Conservation (phyloP, 2,797 vertebrate genomes). For the Nyctibius grandis region DNA sequence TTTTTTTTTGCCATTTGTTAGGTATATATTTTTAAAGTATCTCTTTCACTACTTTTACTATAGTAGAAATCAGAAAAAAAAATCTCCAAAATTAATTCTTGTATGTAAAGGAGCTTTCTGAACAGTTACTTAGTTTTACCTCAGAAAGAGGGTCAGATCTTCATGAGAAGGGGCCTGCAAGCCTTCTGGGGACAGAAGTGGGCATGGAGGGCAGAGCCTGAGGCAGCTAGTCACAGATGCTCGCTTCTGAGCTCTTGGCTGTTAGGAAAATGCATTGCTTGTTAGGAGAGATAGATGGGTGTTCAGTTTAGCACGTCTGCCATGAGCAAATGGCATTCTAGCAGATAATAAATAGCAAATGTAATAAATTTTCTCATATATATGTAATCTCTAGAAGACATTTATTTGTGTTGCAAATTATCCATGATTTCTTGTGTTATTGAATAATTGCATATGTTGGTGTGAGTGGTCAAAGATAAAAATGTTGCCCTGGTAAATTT, state of each 20-base stretch:
- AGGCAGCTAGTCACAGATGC: neutral
- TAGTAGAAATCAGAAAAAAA: neutral
- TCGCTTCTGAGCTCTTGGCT: neutral
- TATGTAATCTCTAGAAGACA: neutral
- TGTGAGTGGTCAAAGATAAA: neutral
- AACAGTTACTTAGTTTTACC: neutral
- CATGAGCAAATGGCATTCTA: neutral
- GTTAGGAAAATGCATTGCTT: rapidly evolving
- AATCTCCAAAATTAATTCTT: neutral
- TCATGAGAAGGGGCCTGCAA: neutral
- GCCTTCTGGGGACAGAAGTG: neutral
- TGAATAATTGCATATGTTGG: neutral
- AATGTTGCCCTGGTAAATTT: neutral
- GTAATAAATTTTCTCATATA: neutral
- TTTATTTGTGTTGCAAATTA: neutral
- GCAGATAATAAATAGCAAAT: neutral
- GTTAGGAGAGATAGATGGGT: neutral
- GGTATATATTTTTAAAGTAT: neutral
- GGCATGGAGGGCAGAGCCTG: neutral
- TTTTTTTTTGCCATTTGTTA: neutral
- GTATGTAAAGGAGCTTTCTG: neutral
- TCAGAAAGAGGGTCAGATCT: neutral
- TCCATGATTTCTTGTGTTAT: rapidly evolving
- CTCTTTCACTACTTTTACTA: neutral
- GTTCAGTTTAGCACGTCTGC: neutral